Conservation (phyloP, 2,888 invertebrate species). For the Microctonus hyperodae region DNA sequence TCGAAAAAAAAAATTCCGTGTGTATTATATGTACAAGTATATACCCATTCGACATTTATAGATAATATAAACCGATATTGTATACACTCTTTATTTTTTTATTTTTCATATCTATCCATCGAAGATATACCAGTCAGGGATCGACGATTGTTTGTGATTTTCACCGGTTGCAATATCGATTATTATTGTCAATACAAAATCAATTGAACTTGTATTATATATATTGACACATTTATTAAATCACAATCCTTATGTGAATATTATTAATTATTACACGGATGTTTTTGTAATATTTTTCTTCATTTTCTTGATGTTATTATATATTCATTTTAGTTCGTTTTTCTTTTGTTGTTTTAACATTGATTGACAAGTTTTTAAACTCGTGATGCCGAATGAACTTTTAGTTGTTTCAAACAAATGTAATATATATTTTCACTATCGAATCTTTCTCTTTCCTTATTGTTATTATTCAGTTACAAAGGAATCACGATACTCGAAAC, state of each 20-base stretch:
- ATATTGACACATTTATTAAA: slow-evolving; percentile 8
- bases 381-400: not conserved
- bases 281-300: not conserved
- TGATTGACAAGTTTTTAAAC: not conserved
- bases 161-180: slow-evolving; percentile 22
- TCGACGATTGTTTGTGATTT: slow-evolving; percentile 20
- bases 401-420: not conserved
- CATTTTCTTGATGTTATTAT: not conserved
- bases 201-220: slow-evolving; percentile 13
- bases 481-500: slow-evolving; percentile 1
- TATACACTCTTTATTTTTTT: slow-evolving; percentile 10
- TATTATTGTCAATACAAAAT: slow-evolving; percentile 15
- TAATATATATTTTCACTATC: not conserved
- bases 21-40: too few species aligned
- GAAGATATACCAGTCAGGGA: slow-evolving; percentile 5
- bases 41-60: not conserved
- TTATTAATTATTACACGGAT: not conserved
- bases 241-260: not conserved
- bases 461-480: slow-evolving; percentile 5
- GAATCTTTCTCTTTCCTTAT: too few species aligned
- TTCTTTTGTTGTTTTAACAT: not conserved
- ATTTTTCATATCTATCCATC: not conserved
- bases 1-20: not conserved
- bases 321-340: not conserved
- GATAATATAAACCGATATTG: not conserved